phyloP scores from a whole-genome alignment of 2,797 vertebrate species.

The Vultur gryphus region DNA sequence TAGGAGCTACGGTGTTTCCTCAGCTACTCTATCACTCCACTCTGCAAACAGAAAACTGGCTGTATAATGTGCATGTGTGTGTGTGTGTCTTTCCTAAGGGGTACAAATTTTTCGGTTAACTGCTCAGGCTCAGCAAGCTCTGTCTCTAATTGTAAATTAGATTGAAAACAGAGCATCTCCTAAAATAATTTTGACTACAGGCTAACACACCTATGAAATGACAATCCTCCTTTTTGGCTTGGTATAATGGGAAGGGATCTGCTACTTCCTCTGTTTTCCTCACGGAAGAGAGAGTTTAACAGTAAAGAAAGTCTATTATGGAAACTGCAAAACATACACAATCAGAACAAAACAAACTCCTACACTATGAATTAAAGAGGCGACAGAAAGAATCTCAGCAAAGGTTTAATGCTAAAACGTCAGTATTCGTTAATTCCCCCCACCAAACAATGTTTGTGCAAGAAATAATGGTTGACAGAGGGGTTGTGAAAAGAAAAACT shows the following conservation, averaged over 20 bases:
- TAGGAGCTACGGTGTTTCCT: neutral
- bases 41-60: neutral
- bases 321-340: neutral
- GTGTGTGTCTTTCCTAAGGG: neutral
- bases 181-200: neutral
- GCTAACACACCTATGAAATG: neutral
- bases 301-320: neutral
- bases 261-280: neutral
- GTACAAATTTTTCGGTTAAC: neutral
- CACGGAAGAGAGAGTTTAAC: neutral
- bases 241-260: neutral
- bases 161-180: neutral
- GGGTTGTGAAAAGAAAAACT: neutral
- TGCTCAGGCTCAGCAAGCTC: neutral
- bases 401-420: neutral
- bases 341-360: neutral
- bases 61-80: accelerated
- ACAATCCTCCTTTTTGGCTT: neutral
- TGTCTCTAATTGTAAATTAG: neutral
- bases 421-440: neutral
- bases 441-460: neutral
- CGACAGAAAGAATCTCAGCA: neutral
- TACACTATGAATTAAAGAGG: neutral
- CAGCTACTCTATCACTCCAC: neutral
- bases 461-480: neutral